phyloP scores from a whole-genome alignment of 2,888 invertebrate species.

The Alsophila aescularia region DNA sequence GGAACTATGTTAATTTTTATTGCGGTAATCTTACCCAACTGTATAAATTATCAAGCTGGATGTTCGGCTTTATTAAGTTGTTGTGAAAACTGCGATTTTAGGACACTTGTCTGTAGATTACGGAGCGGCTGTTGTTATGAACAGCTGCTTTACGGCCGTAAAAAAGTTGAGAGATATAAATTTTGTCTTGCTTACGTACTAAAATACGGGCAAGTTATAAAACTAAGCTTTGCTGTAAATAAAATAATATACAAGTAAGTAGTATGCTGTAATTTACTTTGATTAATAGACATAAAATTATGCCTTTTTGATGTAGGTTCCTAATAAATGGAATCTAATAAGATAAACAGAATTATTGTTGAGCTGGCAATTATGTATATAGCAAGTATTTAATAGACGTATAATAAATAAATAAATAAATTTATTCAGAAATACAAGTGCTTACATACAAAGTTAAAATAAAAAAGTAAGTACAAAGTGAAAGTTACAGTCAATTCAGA shows the following conservation, averaged over 20 bases:
- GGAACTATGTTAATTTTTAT: no score
- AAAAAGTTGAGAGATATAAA: conserved; percentile 27
- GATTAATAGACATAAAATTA: conserved; percentile 6
- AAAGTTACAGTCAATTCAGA: no score
- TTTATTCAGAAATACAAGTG: no score
- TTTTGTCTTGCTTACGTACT: conserved; percentile 19
- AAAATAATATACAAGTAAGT: no score
- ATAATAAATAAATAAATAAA: no score
- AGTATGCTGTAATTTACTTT: conserved; percentile 6
- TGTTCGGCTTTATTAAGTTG: conserved; percentile 21
- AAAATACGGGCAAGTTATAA: conserved; percentile 17
- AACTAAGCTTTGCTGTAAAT: conserved; percentile 13
- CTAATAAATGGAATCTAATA: no score
- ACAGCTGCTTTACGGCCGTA: conserved; percentile 24
- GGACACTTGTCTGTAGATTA: conserved; percentile 19
- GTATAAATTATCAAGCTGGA: conserved; percentile 1
- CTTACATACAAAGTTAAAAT: no score
- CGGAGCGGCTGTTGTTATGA: conserved; percentile 21
- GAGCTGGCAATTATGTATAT: no score
- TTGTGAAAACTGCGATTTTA: conserved; percentile 21
- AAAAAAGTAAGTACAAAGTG: no score
- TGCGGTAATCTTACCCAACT: neutral
- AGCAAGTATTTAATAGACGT: no score
- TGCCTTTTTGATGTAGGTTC: neutral
- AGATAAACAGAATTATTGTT: no score